phyloP scores from a whole-genome alignment of 1,140 invertebrate species.

The Delia radicum region DNA sequence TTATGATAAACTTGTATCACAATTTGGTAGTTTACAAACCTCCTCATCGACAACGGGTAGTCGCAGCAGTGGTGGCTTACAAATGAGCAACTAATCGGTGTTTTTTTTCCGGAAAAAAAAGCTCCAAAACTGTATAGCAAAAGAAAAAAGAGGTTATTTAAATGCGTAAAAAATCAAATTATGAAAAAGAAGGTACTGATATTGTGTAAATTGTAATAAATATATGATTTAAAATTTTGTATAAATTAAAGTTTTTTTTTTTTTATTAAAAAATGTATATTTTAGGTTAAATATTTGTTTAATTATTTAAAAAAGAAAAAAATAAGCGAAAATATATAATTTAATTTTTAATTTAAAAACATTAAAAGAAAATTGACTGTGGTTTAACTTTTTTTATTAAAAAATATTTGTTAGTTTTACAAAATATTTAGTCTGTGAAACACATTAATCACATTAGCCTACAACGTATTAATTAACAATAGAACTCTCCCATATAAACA shows the following conservation, averaged over 20 bases:
- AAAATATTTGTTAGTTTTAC: too few relatives aligned
- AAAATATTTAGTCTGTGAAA: too few relatives aligned
- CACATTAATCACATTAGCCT: too few relatives aligned
- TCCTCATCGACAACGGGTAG: constrained; percentile 47
- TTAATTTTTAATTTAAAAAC: not conserved
- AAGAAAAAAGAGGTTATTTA: constrained; percentile 4
- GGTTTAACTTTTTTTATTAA: too few relatives aligned
- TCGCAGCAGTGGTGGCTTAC: constrained; percentile 48
- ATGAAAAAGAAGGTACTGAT: constrained; percentile 12
- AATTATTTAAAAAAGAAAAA: not conserved
- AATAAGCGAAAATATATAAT: not conserved
- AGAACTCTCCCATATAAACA: too few relatives aligned
- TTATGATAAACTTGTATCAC: constrained; percentile 72
- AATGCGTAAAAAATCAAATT: not conserved
- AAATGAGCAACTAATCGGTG: constrained; percentile 49
- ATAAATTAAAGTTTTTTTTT: not conserved
- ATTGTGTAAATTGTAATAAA: constrained; percentile 23
- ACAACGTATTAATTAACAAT: too few relatives aligned
- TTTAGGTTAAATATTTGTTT: constrained; percentile 10
- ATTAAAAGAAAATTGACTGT: not conserved
- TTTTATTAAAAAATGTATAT: constrained; percentile 10
- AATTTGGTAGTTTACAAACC: constrained; percentile 60
- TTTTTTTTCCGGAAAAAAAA: not conserved
- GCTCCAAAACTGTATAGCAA: too few relatives aligned
- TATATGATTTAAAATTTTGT: not conserved